Base-by-base conservation (phyloP, 2,797 vertebrate species). In the Huso huso region DNA sequence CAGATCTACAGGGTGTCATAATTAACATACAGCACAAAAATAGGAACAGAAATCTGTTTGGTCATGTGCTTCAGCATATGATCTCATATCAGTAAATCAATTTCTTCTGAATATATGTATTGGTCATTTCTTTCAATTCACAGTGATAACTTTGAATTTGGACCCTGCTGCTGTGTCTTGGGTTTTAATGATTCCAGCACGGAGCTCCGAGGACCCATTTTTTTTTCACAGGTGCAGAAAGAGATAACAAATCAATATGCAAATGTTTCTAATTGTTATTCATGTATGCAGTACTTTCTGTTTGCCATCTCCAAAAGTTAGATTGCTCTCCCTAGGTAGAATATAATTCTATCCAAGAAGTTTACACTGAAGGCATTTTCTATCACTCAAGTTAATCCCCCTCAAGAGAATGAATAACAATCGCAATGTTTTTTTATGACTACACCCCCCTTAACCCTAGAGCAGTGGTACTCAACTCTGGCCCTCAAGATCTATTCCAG, bases 181-280 rank as follows among this genome's bases (percentile, higher is more conserved):
- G 10, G 12, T 58, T 58, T 58, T 58, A 58, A 13, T 13, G 10
- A 58, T n/a, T n/a, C 15, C 55, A 58, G 12, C 55, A 11, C 37
- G 2, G 12, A 58, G 55, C 55, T 58, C 3, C 15, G 55, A n/a
- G 55, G 11, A 7, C 11, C 11, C 12, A 58, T n/a, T 58, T 58
- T 58, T 11, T 58, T 11, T 58, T 13, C 15, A 58, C 55, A 58
- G 55, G 55, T 58, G 55, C 12, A n/a, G 55, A n/a, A 58, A n/a
- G 15, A 58, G 12, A 58, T 58, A 58, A 58, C 55, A 58, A 58
- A 58, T 58, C 15, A 13, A 58, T 58, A 58, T 58, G 55, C 55
- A 58, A 58, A 58, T 58, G n/a, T 11, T 7, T 11, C 55, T n/a
- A 7, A 11, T 11, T 58, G 37, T 58, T 58, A 58, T 58, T 58